These are phyloP conservation scores for Pandemis cinnamomeana DNA, from an alignment of 2,888 invertebrate species.

Conservation along the genomic window DNA sequence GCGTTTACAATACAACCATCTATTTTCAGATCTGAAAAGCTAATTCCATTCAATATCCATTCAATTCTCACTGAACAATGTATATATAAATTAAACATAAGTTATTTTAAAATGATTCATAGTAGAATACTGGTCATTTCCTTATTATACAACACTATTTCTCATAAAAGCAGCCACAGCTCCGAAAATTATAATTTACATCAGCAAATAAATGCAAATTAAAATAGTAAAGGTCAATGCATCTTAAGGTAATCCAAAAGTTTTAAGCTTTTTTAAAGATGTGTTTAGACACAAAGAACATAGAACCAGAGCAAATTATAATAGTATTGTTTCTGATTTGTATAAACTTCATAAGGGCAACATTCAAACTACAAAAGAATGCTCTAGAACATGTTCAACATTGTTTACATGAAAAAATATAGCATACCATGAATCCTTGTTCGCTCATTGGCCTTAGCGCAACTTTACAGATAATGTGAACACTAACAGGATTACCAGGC, in stretches of 20 bases:
- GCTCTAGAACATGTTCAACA: not conserved
- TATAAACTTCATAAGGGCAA: too few relatives aligned
- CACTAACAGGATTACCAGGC: too few relatives aligned
- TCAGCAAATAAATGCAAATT: constrained; percentile 1
- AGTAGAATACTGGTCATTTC: constrained; percentile 26
- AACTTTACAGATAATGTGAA: too few relatives aligned
- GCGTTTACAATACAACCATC: constrained; percentile 12
- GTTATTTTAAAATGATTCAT: constrained; percentile 25
- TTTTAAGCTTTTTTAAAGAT: not conserved
- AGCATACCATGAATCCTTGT: too few relatives aligned
- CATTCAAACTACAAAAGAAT: too few relatives aligned
- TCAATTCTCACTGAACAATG: constrained; percentile 20
- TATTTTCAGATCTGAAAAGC: constrained; percentile 26
- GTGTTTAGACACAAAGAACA: not conserved
- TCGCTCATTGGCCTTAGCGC: too few relatives aligned
- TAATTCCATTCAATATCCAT: constrained; percentile 17
- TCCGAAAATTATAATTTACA: not conserved
- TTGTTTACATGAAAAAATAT: too few relatives aligned
- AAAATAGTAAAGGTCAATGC: constrained; percentile 40
- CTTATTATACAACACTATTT: constrained; percentile 17
- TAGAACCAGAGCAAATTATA: not conserved
- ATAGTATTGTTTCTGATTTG: not conserved
- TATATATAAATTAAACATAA: constrained; percentile 22
- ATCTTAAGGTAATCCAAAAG: constrained; percentile 9
- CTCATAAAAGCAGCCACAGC: constrained; percentile 20